Conservation (phyloP, 2,113 vertebrate species). For the Spilogale gracilis region DNA sequence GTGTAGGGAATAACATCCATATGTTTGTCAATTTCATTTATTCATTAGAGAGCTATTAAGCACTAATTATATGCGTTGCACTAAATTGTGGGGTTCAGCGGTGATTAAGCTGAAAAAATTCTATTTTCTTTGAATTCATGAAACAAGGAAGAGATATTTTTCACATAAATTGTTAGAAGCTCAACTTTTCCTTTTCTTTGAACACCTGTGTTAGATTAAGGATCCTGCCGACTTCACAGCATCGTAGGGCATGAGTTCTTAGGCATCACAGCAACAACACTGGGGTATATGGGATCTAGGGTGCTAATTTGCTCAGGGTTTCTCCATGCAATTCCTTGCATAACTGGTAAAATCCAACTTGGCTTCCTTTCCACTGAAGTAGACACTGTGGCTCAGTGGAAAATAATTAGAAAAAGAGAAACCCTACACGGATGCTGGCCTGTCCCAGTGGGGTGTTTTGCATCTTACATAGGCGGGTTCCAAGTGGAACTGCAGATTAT, state of each 20-base stretch:
- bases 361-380: neutral
- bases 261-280: neutral
- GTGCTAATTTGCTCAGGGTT: neutral
- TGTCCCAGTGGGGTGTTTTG: neutral
- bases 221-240: neutral
- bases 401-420: slow-evolving; percentile 6
- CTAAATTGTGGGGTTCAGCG: neutral
- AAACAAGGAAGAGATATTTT: neutral
- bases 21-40: neutral
- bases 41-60: neutral
- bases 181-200: neutral
- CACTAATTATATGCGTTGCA: neutral
- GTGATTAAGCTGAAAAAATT: neutral
- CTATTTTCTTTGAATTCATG: neutral
- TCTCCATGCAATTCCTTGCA: neutral
- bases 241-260: neutral
- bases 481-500: neutral
- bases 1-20: neutral
- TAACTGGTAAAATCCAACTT: neutral
- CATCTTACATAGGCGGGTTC: neutral
- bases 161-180: neutral
- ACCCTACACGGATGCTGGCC: neutral
- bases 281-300: neutral
- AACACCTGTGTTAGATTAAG: neutral
- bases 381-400: neutral